Evolutionary conservation across 92 coral and sea anemone genomes (phyloP).

Genomic region (Epizoanthus stellaris): DNA sequence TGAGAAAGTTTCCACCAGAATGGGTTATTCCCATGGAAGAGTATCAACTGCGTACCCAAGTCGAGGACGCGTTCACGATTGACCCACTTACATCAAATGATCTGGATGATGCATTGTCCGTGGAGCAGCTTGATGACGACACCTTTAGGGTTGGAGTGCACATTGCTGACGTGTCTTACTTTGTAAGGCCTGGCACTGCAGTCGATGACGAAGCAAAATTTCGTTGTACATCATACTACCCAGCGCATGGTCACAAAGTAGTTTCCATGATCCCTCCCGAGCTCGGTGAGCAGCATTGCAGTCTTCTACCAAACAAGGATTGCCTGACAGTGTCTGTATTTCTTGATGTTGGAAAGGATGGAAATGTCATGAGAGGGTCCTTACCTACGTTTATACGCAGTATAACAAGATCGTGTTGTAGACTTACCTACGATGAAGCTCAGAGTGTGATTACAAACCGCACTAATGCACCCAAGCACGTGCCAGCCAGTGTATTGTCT

Average conservation of each 20-base stretch:
- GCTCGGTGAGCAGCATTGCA: slow-evolving; percentile 77
- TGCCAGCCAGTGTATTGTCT: slow-evolving; percentile 25
- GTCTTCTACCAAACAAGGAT: slow-evolving; percentile 74
- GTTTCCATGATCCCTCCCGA: slow-evolving; percentile 89
- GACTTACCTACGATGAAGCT: slow-evolving; percentile 76
- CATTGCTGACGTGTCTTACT: slow-evolving; percentile 94
- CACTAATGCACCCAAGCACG: background rate
- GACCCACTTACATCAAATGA: slow-evolving; percentile 83
- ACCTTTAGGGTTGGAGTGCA: slow-evolving; percentile 75
- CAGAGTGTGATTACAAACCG: slow-evolving; percentile 62
- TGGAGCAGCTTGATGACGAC: slow-evolving; percentile 45
- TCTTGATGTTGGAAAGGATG: slow-evolving; percentile 58
- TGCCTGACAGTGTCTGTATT: slow-evolving; percentile 80
- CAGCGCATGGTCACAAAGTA: slow-evolving; percentile 53
- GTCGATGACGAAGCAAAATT: slow-evolving; percentile 79
- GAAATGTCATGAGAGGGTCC: slow-evolving; percentile 35
- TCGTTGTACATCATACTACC: slow-evolving; percentile 90
- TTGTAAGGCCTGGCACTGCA: slow-evolving; percentile 68
- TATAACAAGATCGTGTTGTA: slow-evolving; percentile 71
- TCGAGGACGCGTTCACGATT: slow-evolving; percentile 78
- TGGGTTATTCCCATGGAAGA: slow-evolving; percentile 76
- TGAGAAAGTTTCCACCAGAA: slow-evolving; percentile 40
- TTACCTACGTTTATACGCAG: slow-evolving; percentile 59
- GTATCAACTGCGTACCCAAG: slow-evolving; percentile 34
- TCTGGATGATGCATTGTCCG: slow-evolving; percentile 92